A percentile compares a stretch with the other conserved stretches of the same genome.
Conservation (phyloP, 2,797 vertebrate genomes). For the Neosilurus hyrtlii region DNA sequence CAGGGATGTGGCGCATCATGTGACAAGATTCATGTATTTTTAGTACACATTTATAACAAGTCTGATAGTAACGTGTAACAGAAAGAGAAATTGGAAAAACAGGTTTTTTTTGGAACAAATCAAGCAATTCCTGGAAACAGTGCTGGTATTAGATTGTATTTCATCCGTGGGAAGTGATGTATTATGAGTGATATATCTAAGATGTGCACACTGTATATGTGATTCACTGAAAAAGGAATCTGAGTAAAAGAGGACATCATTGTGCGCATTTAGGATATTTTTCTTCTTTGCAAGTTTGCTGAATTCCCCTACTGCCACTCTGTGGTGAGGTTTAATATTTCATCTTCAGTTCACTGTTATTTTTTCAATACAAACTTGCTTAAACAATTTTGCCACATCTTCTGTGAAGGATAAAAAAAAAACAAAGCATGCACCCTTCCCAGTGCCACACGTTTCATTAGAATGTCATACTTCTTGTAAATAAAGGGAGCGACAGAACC, state of each 20-base stretch:
- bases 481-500: neutral
- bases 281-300: neutral
- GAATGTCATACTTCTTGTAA: too few species aligned
- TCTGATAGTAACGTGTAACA: neutral
- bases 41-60: neutral
- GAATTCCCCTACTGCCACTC: conserved; percentile 66
- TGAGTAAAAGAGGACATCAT: neutral
- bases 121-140: neutral
- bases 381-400: neutral
- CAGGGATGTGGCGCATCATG: neutral
- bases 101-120: neutral
- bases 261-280: neutral
- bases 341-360: neutral
- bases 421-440: neutral
- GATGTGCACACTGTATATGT: neutral
- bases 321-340: conserved; percentile 59
- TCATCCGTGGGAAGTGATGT: neutral
- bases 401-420: neutral
- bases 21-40: neutral
- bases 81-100: neutral
- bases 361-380: neutral
- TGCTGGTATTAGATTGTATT: neutral
- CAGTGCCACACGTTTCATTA: neutral
- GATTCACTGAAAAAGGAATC: neutral
- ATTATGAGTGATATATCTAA: neutral